These are phyloP conservation scores for Apamea sordens DNA, from an alignment of 2,888 invertebrate species.

Conservation along the genomic window DNA sequence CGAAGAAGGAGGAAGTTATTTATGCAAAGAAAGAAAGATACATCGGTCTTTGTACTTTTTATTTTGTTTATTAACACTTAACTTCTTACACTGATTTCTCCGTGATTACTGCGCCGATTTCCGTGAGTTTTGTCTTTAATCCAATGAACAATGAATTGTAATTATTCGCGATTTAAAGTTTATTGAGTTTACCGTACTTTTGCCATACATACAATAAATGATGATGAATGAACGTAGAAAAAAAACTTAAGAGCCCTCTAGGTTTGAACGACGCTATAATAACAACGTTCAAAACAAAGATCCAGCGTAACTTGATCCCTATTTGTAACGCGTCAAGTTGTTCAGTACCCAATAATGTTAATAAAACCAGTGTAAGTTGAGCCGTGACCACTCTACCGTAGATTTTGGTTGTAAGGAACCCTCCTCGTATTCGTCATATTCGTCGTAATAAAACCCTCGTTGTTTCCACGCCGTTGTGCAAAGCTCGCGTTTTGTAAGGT, in stretches of 20 bases:
- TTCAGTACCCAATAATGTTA: not conserved
- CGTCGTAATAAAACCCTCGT: conserved; percentile 51
- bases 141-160: not conserved
- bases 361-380: conserved; percentile 11
- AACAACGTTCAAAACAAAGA: not conserved
- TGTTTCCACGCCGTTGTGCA: conserved; percentile 39
- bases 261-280: not conserved
- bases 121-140: not conserved
- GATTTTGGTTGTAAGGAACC: conserved; percentile 24
- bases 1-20: not conserved
- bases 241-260: not conserved
- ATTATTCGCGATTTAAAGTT: not conserved
- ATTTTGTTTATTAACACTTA: no score
- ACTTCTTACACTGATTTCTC: not conserved
- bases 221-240: no score
- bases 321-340: conserved; percentile 11
- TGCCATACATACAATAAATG: no score
- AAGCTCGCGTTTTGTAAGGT: conserved; percentile 32
- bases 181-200: not conserved
- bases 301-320: not conserved
- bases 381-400: conserved; percentile 19
- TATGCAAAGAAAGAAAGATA: no score
- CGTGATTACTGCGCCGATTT: not conserved
- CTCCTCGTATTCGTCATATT: conserved; percentile 4
- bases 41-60: no score